Evolutionary conservation across 92 coral and sea anemone species (phyloP).

Genomic region (Blastomussa wellsi): DNA sequence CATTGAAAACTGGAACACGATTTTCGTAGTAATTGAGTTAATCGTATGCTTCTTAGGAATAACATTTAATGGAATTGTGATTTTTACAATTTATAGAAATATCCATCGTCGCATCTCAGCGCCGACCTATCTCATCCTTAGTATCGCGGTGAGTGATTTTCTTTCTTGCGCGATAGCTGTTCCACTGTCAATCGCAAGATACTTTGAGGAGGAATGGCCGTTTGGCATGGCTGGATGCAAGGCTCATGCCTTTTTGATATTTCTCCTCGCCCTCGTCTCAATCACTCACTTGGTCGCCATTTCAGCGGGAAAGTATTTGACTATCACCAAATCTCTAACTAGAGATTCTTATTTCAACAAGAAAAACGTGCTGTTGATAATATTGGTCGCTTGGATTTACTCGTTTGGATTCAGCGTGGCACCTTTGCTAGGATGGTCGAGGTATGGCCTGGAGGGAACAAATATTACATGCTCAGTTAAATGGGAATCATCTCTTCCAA

Average conservation of each 20-base stretch:
- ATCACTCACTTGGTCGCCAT: constrained; percentile 53
- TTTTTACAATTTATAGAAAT: constrained; percentile 42
- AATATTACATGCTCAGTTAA: constrained; percentile 54
- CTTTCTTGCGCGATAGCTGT: constrained; percentile 51
- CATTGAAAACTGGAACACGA: neutral
- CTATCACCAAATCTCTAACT: constrained; percentile 53
- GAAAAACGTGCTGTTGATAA: constrained; percentile 38
- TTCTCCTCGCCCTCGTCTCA: constrained; percentile 61
- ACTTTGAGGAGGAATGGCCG: constrained; percentile 52
- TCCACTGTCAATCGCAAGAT: constrained; percentile 52
- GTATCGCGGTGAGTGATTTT: constrained; percentile 60
- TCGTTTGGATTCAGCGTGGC: constrained; percentile 46
- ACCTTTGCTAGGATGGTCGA: constrained; percentile 61
- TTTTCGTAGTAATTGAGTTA: constrained; percentile 7
- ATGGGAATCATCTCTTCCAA: constrained; percentile 39
- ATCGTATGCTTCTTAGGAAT: constrained; percentile 41
- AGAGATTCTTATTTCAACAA: constrained; percentile 40
- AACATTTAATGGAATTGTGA: constrained; percentile 42
- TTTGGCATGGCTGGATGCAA: constrained; percentile 57
- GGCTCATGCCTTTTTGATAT: constrained; percentile 67
- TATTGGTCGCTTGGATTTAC: constrained; percentile 47
- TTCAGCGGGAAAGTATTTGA: constrained; percentile 65
- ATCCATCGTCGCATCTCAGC: constrained; percentile 38
- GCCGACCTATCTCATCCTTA: constrained; percentile 52
- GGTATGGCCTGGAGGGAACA: constrained; percentile 52